Percentiles rank a stretch among this genome's conserved stretches.
Evolutionary conservation across 2,113 vertebrate species (phyloP).

Genomic region (Ictalurus punctatus): DNA sequence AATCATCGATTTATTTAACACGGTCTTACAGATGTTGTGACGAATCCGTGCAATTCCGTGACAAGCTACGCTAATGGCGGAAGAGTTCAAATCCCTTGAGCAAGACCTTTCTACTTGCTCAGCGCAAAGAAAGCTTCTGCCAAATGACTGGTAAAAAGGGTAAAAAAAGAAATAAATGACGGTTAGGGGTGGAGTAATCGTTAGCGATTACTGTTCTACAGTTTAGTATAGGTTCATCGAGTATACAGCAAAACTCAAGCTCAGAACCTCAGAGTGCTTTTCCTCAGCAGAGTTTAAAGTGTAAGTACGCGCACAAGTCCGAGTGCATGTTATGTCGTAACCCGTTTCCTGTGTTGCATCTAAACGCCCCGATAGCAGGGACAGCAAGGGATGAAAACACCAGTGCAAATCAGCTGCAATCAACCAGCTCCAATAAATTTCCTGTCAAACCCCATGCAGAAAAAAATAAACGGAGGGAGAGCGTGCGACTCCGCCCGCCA

Average conservation of each 20-base stretch:
- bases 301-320: constrained; percentile 50
- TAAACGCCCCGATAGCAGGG: constrained; percentile 68
- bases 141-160: neutral
- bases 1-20: neutral
- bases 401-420: constrained; percentile 70
- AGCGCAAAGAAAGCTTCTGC: neutral
- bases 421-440: constrained; percentile 74
- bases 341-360: constrained; percentile 74
- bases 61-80: neutral
- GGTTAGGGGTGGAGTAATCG: neutral
- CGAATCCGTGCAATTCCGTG: neutral
- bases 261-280: neutral
- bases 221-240: neutral
- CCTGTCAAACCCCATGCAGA: constrained; percentile 61
- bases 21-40: neutral
- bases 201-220: neutral
- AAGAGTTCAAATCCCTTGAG: neutral
- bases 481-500: constrained; percentile 47
- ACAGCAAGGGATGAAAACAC: constrained; percentile 65
- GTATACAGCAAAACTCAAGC: too few species aligned
- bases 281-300: neutral
- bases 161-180: neutral
- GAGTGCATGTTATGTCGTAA: constrained; percentile 65
- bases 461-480: constrained; percentile 63
- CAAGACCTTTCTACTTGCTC: neutral